phyloP scores from a whole-genome alignment of 2,888 invertebrate genomes.

The Limnephilus marmoratus region DNA sequence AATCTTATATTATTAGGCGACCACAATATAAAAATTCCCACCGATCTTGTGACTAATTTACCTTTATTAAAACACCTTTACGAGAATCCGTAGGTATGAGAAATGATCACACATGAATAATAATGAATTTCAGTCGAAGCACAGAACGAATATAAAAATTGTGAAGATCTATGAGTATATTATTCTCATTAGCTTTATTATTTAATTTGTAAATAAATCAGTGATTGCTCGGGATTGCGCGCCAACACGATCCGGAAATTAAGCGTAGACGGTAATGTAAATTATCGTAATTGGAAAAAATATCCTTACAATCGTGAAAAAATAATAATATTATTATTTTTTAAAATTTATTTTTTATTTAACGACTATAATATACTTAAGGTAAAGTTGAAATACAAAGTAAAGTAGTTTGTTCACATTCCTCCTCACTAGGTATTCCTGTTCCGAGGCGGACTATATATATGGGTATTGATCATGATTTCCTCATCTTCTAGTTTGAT shows the following conservation, averaged over 20 bases:
- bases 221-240: neutral
- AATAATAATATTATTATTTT: no score
- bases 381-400: no score
- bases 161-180: no score
- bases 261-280: neutral
- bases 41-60: neutral
- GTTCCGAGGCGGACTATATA: no score
- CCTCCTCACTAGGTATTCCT: no score
- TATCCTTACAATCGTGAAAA: neutral
- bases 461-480: no score
- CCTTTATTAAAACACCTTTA: neutral
- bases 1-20: no score
- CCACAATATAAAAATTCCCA: neutral
- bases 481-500: no score
- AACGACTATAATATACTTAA: no score
- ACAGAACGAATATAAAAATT: neutral
- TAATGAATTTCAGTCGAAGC: neutral
- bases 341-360: no score
- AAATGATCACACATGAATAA: neutral
- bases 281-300: neutral
- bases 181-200: neutral
- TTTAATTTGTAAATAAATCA: neutral
- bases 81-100: neutral
- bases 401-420: no score
- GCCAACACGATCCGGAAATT: neutral